Conservation (phyloP, 2,888 invertebrate species). For the Hermodice carunculata region DNA sequence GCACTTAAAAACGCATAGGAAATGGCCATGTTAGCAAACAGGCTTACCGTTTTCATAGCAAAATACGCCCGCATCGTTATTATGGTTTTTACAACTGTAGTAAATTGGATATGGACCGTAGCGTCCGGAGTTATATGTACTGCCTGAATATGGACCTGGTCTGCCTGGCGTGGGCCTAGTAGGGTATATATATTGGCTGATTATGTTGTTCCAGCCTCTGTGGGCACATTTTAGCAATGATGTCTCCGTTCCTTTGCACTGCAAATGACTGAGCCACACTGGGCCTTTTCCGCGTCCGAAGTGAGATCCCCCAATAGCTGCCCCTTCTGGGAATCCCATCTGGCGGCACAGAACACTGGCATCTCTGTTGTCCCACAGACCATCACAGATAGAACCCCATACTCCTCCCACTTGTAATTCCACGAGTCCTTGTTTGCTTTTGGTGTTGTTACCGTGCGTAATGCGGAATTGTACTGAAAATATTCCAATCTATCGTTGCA, state of each 20-base stretch:
- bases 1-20: no score
- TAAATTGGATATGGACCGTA: no score
- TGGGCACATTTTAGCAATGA: slow-evolving; percentile 13
- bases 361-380: slow-evolving; percentile 78
- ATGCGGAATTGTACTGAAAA: no score
- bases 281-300: slow-evolving; percentile 23
- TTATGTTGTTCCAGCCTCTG: slow-evolving; percentile 4
- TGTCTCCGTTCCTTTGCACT: slow-evolving; percentile 9
- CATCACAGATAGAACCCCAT: slow-evolving; percentile 83
- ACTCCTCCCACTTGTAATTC: slow-evolving; percentile 79
- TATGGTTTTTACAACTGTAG: no score
- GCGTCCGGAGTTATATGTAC: no score
- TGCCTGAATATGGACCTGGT: no score
- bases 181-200: no score
- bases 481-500: no score
- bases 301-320: background rate
- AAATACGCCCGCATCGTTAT: no score
- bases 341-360: slow-evolving; percentile 80
- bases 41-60: no score
- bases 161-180: no score
- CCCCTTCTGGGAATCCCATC: slow-evolving; percentile 73
- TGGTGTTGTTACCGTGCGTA: slow-evolving; percentile 40
- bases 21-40: no score
- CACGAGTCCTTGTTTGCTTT: slow-evolving; percentile 64
- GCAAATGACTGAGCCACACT: slow-evolving; percentile 4